Evolutionary conservation across 1,140 invertebrate species (phyloP).

Genomic region (Calliphora vicina): DNA sequence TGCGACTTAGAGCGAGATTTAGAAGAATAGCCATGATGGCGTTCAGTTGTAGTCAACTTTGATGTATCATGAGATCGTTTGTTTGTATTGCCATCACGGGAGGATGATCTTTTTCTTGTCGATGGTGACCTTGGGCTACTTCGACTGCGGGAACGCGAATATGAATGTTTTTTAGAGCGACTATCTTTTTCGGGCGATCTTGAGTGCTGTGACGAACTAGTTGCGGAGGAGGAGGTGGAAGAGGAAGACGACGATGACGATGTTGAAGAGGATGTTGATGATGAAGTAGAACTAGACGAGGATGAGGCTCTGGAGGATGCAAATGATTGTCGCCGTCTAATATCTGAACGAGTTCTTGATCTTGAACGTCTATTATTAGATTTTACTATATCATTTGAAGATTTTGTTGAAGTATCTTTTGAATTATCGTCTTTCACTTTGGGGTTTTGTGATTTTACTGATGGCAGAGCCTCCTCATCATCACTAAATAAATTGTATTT

Average conservation of each 20-base stretch:
- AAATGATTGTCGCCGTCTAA: constrained; percentile 39
- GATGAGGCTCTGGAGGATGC: constrained; percentile 52
- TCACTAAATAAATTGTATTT: constrained; percentile 83
- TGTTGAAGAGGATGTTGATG: constrained; percentile 44
- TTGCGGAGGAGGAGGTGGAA: constrained; percentile 46
- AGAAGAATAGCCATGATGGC: not conserved
- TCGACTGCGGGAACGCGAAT: not conserved
- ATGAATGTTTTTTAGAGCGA: not conserved
- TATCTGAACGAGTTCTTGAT: constrained; percentile 49
- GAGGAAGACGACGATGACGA: constrained; percentile 44
- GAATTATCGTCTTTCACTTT: constrained; percentile 22
- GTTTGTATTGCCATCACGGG: not conserved
- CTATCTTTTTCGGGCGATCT: not conserved
- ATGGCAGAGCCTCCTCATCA: constrained; percentile 60
- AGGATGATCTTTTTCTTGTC: not conserved
- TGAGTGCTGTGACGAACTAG: constrained; percentile 15
- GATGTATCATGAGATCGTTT: not conserved
- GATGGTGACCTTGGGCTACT: not conserved
- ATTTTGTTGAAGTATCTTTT: constrained; percentile 62
- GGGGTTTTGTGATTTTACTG: constrained; percentile 46
- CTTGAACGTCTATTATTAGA: constrained; percentile 34
- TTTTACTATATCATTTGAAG: constrained; percentile 29
- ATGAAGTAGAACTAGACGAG: constrained; percentile 53
- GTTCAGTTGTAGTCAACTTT: not conserved
- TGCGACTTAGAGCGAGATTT: constrained; percentile 10